Base-by-base conservation (phyloP, 2,888 invertebrate species). In the Oeneis ivallda region DNA sequence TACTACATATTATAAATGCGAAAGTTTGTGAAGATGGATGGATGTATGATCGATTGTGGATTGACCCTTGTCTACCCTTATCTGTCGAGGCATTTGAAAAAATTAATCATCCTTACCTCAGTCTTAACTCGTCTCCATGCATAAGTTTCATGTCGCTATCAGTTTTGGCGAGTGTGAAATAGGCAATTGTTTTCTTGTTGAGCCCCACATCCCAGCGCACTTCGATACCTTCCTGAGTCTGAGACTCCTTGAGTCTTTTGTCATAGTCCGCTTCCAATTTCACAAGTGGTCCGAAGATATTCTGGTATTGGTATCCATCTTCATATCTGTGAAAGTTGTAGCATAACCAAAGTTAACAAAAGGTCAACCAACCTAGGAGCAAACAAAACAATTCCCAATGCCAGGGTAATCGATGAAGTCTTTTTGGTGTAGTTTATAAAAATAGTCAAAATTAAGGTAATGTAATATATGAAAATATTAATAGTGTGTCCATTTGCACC, bases 221-320 rank as follows among this genome's bases (percentile, higher is more conserved):
- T 80, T 98, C 97, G 67, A 99, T 98, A 75, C 98, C 98, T 77
- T 99, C 98, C 84, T 99, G 99, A 0, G 98, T 99, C 85, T 99
- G 99, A 0, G 98, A 98, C 86, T 99, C 99, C 83, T 99, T 99
- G 64, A 99, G 92, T 69, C 98, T 95, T 82, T 98, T 98, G 85
- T 99, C 99, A 82, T 99, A 99, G 78, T 99, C 99, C 0, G 99
- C 99, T 90, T 99, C 99, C 47, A 99, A 92, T 81, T 98, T 97
- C 0, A 99, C 98, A 41, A 99, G 90, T 0, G 99, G 99, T 0
- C 98, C 98, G 89, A 99, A 99, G 68, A 99, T 98, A 83, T 98
- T 98, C 85, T 98, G 98, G 83, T 99, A 99, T 84, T 99, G 99
- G 86, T 98, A 99, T 10, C 99, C 99, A 92, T 99, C 99, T 86